phyloP scores from a whole-genome alignment of 2,113 vertebrate genomes.

The Oreochromis spilurus region DNA sequence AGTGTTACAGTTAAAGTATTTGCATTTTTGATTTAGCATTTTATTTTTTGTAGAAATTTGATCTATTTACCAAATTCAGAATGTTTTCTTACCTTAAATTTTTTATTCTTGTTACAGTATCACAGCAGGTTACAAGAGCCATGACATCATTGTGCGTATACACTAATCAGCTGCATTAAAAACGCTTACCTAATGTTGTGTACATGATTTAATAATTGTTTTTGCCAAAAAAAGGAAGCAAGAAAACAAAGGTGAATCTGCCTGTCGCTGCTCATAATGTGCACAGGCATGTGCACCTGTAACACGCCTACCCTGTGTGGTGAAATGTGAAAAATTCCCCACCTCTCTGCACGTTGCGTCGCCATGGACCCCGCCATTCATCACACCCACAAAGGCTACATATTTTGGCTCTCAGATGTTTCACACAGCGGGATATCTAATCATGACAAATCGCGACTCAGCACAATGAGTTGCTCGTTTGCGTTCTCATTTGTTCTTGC shows the following conservation, averaged over 20 bases:
- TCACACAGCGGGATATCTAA: background rate
- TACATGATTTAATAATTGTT: background rate
- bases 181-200: background rate
- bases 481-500: background rate
- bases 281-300: background rate
- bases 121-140: background rate
- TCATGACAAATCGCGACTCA: conserved; percentile 4
- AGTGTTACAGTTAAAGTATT: background rate
- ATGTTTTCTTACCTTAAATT: background rate
- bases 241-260: background rate
- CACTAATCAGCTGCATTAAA: background rate
- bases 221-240: background rate
- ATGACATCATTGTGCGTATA: background rate
- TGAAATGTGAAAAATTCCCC: background rate
- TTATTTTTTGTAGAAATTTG: background rate
- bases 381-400: background rate
- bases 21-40: background rate
- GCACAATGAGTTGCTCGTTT: conserved; percentile 4
- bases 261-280: background rate
- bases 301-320: background rate
- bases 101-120: background rate
- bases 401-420: background rate
- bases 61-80: background rate
- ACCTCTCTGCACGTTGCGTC: background rate
- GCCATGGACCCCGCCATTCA: background rate